Base-by-base conservation (phyloP, 2,797 vertebrate species). In the Anas acuta region DNA sequence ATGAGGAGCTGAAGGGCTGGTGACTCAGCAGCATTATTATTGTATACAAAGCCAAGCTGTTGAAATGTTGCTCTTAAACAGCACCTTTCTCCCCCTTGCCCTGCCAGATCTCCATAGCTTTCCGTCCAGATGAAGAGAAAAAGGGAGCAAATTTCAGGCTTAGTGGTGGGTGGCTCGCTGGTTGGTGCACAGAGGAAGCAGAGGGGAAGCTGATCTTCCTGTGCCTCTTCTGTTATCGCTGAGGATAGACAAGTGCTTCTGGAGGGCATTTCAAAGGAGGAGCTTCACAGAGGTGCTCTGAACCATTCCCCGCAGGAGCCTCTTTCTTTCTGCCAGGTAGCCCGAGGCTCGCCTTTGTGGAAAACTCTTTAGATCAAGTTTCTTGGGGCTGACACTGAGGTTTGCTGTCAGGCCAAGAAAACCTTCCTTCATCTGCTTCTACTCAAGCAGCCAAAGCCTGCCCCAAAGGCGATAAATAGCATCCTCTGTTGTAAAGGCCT, bases 311-410 rank as follows among this genome's bases (percentile, higher is more conserved):
- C 0, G 2, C 61, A 96, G 93, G 82, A 91, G 25, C 41, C 30
- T 87, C 88, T 94, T 89, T 95, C 90, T 91, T 78, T 93, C 89
- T 85, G 87, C 87, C 93, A 95, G 72, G 78, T 84, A 93, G 93
- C 90, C 94, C 87, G 64, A 95, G 93, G 90, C 89, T 95, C 6
- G 3, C 45, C 95, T 95, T 95, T 96, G 75, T 92, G 89, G 81
- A 97, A 96, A 85, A 58, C 60, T 92, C 76, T 90, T 93, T 60
- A 92, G 92, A 95, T 83, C 23, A 4, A 80, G 89, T 93, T 95
- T 93, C 78, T 94, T 86, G 82, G 62, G 85, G 79, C 73, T 92
- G 70, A 93, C 75, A 57, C 51, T 91, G 87, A 92, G 92, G 73
- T 83, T 93, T 93, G 79, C 89, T 81, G 82, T 81, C 82, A 92